These are phyloP conservation scores for Tragelaphus strepsiceros DNA, from an alignment of 2,113 vertebrate genomes.

Conservation along the genomic window DNA sequence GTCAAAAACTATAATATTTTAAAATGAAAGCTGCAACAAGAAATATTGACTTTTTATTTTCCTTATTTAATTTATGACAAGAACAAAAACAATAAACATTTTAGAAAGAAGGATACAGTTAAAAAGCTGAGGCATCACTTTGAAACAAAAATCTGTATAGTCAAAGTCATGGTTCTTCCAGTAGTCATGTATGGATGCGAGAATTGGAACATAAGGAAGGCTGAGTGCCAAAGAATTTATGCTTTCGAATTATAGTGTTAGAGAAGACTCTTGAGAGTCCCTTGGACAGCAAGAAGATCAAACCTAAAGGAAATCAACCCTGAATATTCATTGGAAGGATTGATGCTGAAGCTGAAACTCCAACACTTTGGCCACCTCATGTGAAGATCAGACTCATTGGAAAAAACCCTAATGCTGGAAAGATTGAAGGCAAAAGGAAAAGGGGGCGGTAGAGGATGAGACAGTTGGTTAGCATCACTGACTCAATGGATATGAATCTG, in stretches of 20 bases:
- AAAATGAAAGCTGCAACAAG: not conserved
- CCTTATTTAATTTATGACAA: not conserved
- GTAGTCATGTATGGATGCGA: not conserved
- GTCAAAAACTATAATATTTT: not conserved
- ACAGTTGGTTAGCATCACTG: not conserved
- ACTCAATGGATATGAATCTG: not conserved
- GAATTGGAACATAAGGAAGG: not conserved
- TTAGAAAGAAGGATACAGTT: not conserved
- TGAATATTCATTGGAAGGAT: not conserved
- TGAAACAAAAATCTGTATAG: not conserved
- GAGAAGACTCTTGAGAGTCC: not conserved
- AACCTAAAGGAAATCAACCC: not conserved
- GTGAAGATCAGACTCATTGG: accelerated
- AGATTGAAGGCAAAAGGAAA: not conserved
- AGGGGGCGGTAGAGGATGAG: not conserved
- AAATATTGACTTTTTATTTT: not conserved
- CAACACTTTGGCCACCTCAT: not conserved
- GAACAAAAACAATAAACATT: not conserved
- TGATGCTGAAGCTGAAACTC: not conserved
- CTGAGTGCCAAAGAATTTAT: not conserved
- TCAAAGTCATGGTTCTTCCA: not conserved
- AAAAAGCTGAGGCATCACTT: not conserved
- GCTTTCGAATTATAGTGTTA: not conserved
- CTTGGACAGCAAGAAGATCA: not conserved
- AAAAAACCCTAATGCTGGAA: not conserved